Conservation (phyloP, 2,888 invertebrate species). For the Protonemura montana region DNA sequence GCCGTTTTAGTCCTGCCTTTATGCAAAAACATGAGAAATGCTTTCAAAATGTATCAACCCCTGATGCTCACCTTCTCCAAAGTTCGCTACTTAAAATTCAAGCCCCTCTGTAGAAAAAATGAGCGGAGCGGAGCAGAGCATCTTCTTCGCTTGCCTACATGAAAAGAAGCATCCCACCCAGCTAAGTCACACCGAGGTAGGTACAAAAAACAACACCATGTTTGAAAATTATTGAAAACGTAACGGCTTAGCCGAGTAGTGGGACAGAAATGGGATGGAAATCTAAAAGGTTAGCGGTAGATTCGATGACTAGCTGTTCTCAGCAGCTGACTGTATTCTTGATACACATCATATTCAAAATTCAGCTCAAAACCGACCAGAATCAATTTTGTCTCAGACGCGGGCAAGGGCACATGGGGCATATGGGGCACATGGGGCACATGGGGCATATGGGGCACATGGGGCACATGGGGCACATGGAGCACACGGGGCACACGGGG, state of each 20-base stretch:
- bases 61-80: conserved; percentile 2
- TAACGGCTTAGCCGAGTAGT: conserved; percentile 33
- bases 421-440: no score
- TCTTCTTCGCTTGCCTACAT: neutral
- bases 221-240: conserved; percentile 13
- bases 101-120: conserved; percentile 28
- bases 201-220: neutral
- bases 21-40: conserved; percentile 39
- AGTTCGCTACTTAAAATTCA: conserved; percentile 40
- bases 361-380: no score
- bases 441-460: no score
- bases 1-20: neutral
- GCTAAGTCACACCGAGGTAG: neutral
- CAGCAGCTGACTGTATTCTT: no score
- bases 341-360: no score
- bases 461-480: no score
- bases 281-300: conserved; percentile 35
- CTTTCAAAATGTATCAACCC: conserved; percentile 12
- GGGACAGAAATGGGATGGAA: conserved; percentile 21
- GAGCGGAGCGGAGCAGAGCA: neutral
- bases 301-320: no score
- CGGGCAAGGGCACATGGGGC: no score
- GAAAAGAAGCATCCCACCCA: neutral
- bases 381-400: no score
- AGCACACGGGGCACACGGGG: no score